These are phyloP conservation scores for Cryptotis parvus DNA, from an alignment of 2,113 vertebrate genomes.

Conservation along the genomic window DNA sequence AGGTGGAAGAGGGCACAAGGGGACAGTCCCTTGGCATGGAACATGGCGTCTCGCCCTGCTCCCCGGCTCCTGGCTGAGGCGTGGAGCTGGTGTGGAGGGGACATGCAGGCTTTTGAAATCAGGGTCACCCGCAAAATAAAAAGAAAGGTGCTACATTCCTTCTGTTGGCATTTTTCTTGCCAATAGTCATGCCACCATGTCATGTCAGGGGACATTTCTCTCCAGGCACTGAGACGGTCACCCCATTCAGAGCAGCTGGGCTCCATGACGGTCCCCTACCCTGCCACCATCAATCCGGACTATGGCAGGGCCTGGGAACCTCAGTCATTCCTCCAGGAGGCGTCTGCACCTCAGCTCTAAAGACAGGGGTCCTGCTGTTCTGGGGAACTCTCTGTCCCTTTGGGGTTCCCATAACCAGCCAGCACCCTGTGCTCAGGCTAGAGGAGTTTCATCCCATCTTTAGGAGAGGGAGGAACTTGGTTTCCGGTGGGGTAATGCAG, in stretches of 20 bases:
- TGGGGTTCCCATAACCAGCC: not conserved
- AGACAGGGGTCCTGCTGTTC: not conserved
- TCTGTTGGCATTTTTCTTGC: no score
- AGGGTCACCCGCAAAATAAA: not conserved
- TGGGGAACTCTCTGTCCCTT: not conserved
- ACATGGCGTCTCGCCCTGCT: not conserved
- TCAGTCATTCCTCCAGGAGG: not conserved
- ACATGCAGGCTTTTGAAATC: not conserved
- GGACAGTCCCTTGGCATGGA: not conserved
- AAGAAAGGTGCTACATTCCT: not conserved
- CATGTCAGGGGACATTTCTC: not conserved
- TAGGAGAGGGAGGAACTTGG: not conserved
- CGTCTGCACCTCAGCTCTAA: not conserved
- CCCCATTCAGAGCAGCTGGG: not conserved
- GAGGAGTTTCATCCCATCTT: not conserved
- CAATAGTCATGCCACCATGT: not conserved
- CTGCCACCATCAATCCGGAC: no score
- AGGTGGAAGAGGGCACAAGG: not conserved
- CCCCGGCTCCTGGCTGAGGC: not conserved
- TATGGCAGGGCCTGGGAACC: no score
- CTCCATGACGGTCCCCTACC: no score
- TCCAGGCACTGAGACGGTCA: not conserved
- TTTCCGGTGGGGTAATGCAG: not conserved
- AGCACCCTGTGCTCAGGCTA: not conserved
- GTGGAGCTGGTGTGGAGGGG: not conserved